Percentiles rank a stretch among this genome's conserved stretches.
Conservation (phyloP, 1,140 invertebrate genomes). For the Trichonephila inaurata region DNA sequence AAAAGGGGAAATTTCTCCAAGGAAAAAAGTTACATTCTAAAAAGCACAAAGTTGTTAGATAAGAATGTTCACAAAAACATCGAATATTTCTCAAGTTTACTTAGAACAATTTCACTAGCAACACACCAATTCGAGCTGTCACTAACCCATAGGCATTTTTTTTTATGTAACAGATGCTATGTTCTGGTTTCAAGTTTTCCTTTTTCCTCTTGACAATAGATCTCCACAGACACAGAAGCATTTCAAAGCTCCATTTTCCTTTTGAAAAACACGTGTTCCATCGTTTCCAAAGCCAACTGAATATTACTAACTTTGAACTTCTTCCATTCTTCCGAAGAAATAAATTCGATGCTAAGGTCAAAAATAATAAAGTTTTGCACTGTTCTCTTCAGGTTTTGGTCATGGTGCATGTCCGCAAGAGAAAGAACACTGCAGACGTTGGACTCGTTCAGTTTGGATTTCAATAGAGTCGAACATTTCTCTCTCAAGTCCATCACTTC, state of each 20-base stretch:
- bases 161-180: no score
- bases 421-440: not conserved
- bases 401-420: not conserved
- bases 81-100: no score
- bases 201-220: no score
- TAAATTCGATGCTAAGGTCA: not conserved
- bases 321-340: not conserved
- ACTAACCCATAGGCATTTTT: no score
- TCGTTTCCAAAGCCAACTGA: not conserved
- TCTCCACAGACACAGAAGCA: no score
- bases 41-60: no score
- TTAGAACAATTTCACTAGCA: no score
- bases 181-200: no score
- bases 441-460: not conserved
- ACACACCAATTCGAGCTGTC: no score
- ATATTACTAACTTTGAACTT: not conserved
- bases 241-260: not conserved
- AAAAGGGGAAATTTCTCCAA: no score
- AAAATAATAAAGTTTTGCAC: not conserved
- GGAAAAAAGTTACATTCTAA: no score
- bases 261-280: not conserved
- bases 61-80: no score
- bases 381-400: not conserved
- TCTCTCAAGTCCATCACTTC: not conserved
- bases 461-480: not conserved